A percentile compares a stretch with the other conserved stretches of the same genome.
These are phyloP conservation scores for Agonopterix alstromeriana DNA, from an alignment of 2,888 invertebrate species.

Conservation along the genomic window DNA sequence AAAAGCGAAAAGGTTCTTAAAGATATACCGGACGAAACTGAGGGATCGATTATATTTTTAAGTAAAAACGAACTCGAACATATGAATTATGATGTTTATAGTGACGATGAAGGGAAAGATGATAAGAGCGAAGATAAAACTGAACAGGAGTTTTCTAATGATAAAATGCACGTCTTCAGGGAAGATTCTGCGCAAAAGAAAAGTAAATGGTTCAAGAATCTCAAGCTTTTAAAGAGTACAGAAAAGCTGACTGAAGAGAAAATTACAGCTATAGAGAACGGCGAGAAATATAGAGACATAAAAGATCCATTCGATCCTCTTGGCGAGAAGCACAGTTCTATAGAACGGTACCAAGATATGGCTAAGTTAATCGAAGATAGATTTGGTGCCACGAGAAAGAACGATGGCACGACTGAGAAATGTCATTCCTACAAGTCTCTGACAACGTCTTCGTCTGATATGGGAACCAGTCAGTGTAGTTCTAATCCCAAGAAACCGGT, in stretches of 20 bases:
- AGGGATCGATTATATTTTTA: constrained; percentile 81
- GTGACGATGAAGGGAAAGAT: constrained; percentile 68
- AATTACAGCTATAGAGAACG: constrained; percentile 54
- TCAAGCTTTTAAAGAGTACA: constrained; percentile 70
- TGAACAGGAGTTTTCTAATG: constrained; percentile 59
- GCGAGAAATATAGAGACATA: constrained; percentile 55
- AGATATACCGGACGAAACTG: constrained; percentile 77
- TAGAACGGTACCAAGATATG: constrained; percentile 84
- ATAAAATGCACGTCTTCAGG: constrained; percentile 70
- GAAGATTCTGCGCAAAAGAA: constrained; percentile 74
- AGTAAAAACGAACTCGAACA: constrained; percentile 81
- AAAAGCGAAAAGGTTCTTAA: constrained; percentile 71
- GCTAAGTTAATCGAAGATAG: constrained; percentile 82
- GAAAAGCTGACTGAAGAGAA: constrained; percentile 66
- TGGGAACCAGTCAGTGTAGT: constrained; percentile 70
- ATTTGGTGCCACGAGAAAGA: constrained; percentile 72
- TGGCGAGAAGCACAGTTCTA: constrained; percentile 81
- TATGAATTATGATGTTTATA: constrained; percentile 75
- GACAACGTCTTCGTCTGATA: constrained; percentile 72
- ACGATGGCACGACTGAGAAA: constrained; percentile 65
- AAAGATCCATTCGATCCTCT: constrained; percentile 77
- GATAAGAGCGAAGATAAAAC: constrained; percentile 59
- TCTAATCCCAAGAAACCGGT: constrained; percentile 68
- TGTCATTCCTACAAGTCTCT: constrained; percentile 72
- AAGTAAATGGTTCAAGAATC: constrained; percentile 80